These are phyloP conservation scores for Synanthedon vespiformis DNA, from an alignment of 2,888 invertebrate species.

Conservation along the genomic window DNA sequence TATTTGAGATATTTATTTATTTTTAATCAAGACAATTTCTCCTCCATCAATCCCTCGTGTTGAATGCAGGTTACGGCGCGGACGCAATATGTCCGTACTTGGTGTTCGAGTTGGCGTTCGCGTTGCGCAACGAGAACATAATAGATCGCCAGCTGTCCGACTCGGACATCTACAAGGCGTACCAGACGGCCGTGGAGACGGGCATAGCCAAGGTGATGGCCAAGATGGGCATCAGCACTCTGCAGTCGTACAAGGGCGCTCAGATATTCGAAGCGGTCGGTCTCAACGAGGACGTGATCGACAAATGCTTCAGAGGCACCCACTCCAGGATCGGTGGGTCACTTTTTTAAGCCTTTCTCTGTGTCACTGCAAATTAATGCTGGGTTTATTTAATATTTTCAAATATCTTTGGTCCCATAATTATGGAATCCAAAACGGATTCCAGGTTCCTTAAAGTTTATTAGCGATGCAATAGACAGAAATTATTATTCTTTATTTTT, in stretches of 20 bases:
- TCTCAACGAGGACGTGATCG: slow-evolving; percentile 89
- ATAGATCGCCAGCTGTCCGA: slow-evolving; percentile 83
- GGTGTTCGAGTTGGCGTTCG: slow-evolving; percentile 92
- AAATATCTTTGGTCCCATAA: too few species aligned
- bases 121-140: slow-evolving; percentile 87
- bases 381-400: too few species aligned
- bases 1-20: too few species aligned
- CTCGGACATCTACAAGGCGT: slow-evolving; percentile 85
- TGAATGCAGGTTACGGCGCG: slow-evolving; percentile 82
- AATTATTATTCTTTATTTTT: too few species aligned
- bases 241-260: slow-evolving; percentile 98
- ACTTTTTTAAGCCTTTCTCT: too few species aligned
- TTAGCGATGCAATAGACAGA: too few species aligned
- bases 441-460: too few species aligned
- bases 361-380: too few species aligned
- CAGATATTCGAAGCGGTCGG: slow-evolving; percentile 99
- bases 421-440: too few species aligned
- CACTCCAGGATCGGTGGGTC: slow-evolving; percentile 73
- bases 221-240: slow-evolving; percentile 99
- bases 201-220: slow-evolving; percentile 87
- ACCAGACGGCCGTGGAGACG: slow-evolving; percentile 90
- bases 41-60: too few species aligned
- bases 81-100: slow-evolving; percentile 98
- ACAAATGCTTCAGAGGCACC: slow-evolving; percentile 89
- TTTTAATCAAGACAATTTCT: too few species aligned